These are phyloP conservation scores for Columbina picui DNA, from an alignment of 2,113 vertebrate species.

Conservation along the genomic window DNA sequence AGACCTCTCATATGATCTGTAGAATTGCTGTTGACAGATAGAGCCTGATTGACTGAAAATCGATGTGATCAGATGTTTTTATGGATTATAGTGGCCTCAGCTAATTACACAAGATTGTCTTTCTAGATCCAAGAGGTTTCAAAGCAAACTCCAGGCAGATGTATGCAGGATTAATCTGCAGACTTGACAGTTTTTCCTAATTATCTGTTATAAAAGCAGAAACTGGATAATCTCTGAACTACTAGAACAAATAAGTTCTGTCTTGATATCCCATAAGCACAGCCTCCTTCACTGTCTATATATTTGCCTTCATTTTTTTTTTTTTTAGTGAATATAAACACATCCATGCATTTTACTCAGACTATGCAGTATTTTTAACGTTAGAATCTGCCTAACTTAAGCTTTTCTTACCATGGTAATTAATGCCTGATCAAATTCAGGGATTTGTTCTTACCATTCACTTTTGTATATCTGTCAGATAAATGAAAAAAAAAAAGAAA, in stretches of 20 bases:
- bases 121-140: constrained; percentile 75
- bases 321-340: background rate
- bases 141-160: constrained; percentile 73
- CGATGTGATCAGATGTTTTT: constrained; percentile 82
- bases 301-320: background rate
- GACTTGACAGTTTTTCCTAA: constrained; percentile 77
- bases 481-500: too few relatives aligned
- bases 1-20: constrained; percentile 59
- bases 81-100: constrained; percentile 79
- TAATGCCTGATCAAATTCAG: background rate
- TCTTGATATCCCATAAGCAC: constrained; percentile 5
- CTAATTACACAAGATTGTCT: constrained; percentile 83
- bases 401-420: background rate
- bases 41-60: constrained; percentile 80
- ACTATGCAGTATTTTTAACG: background rate
- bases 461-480: background rate
- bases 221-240: constrained; percentile 60
- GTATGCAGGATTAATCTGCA: constrained; percentile 75
- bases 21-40: constrained; percentile 73
- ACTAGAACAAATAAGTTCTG: constrained; percentile 41
- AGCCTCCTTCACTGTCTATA: background rate
- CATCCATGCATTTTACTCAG: background rate
- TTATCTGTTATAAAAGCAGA: constrained; percentile 72
- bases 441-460: background rate
- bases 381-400: background rate